Conservation (phyloP, 1,140 invertebrate species). For the Trinorchestia longiramus region DNA sequence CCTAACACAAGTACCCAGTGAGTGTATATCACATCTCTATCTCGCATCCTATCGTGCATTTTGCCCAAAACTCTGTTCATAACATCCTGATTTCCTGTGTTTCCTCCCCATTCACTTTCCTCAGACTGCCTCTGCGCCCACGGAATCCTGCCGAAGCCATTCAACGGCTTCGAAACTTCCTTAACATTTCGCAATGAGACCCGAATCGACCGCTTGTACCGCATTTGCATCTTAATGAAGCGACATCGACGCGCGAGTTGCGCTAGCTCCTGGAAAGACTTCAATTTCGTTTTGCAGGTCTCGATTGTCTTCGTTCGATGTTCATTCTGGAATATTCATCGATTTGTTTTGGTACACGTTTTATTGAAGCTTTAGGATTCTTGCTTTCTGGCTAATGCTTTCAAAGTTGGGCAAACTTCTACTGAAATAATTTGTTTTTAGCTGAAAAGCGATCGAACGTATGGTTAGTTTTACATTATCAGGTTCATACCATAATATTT, state of each 20-base stretch:
- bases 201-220: conserved; percentile 20
- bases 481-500: too few relatives aligned
- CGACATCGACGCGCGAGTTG: background rate
- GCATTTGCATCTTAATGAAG: conserved; percentile 46
- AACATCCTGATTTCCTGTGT: background rate
- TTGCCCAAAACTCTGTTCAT: background rate
- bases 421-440: background rate
- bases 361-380: background rate
- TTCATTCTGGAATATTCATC: background rate
- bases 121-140: background rate
- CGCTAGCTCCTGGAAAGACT: background rate
- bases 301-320: background rate
- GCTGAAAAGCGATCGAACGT: too few relatives aligned
- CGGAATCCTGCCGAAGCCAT: background rate
- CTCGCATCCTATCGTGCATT: background rate
- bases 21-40: background rate
- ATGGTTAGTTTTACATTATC: too few relatives aligned
- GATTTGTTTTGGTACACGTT: background rate
- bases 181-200: conserved; percentile 28
- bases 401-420: background rate
- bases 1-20: background rate
- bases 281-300: background rate
- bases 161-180: conserved; percentile 40
- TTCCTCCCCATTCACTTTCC: background rate
- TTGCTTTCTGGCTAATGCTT: background rate